Percentiles rank a stretch among this genome's conserved stretches.
Conservation (phyloP, 1,140 invertebrate genomes). For the Calephelis nemesis region DNA sequence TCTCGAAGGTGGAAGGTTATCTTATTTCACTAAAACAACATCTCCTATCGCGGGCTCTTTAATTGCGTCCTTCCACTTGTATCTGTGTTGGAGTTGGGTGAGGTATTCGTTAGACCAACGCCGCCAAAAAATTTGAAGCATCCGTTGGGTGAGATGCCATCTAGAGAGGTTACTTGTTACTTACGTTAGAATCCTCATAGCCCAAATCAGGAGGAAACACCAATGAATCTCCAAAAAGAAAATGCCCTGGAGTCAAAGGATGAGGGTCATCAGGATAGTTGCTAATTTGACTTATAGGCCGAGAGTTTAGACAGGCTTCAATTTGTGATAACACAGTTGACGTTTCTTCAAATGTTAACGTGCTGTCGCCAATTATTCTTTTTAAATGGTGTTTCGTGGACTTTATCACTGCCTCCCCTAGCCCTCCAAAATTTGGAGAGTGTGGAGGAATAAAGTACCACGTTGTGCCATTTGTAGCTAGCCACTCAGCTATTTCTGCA, state of each 20-base stretch:
- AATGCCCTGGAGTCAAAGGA: constrained; percentile 26
- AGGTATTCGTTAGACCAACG: constrained; percentile 31
- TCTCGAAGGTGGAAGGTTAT: constrained; percentile 7
- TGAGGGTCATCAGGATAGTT: background rate
- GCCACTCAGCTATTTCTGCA: constrained; percentile 20
- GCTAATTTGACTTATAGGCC: too few relatives aligned
- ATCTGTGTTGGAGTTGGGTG: constrained; percentile 21
- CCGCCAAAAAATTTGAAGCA: constrained; percentile 30
- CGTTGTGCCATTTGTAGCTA: too few relatives aligned
- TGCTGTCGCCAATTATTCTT: too few relatives aligned
- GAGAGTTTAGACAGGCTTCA: constrained; percentile 28
- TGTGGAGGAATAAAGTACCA: too few relatives aligned
- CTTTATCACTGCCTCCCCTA: too few relatives aligned
- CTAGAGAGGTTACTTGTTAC: constrained; percentile 10
- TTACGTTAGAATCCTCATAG: constrained; percentile 19
- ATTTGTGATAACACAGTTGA: constrained; percentile 22
- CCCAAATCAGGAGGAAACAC: constrained; percentile 22
- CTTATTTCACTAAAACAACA: constrained; percentile 30
- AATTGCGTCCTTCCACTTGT: constrained; percentile 30
- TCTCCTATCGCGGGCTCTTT: constrained; percentile 27
- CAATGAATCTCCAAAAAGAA: constrained; percentile 25
- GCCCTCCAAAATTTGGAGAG: too few relatives aligned
- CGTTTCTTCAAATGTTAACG: constrained; percentile 20
- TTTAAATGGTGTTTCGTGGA: too few relatives aligned
- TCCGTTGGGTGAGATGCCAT: constrained; percentile 28